Evolutionary conservation across 1,140 invertebrate genomes (phyloP), one percentile per base, ranked within the genome.

Genomic region (Tachypleus tridentatus): DNA sequence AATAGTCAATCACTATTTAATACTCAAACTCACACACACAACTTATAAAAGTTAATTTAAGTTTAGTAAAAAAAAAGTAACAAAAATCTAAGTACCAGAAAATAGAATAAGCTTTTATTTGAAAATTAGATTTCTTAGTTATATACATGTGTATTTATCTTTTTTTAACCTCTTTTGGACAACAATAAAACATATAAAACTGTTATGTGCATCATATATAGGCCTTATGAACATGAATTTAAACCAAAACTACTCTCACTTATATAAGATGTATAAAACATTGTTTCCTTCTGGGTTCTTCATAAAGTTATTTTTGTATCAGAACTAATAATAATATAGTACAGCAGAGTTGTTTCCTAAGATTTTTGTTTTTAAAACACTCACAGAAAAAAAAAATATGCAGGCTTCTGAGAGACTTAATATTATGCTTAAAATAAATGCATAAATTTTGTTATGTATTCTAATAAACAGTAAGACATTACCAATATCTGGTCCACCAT

Each of bases 401-500:
- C 53, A 54, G n/a, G n/a, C 53, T 54, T 54, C 7, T 1, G n/a
- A 8, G 53, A 7, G 53, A 7, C 53, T n/a, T n/a, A 54, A 7
- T 8, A 58, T n/a, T 58, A 58, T 58, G n/a, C 10, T 11, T n/a
- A 10, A 48, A 48, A 48, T 11, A n/a, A n/a, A 10, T 58, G 58
- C 47, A n/a, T 58, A 10, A 10, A 58, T n/a, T 58, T n/a, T 3
- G 53, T 8, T 54, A 54, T 8, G n/a, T 54, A 54, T 54, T 54
- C n/a, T 8, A 54, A 7, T 8, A 54, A 54, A 54, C 7, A 8
- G 7, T 54, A 54, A 54, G 29, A 29, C 29, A 54, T 54, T 63
- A 73, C 74, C 72, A 49, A 63, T 56, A 48, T 71, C 66, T 48
- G 78, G 75, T 7, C 77, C 77, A 53, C 68, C 64, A 69, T 81